Percentiles rank a stretch among this genome's conserved stretches.
Evolutionary conservation across 2,888 invertebrate species (phyloP).

Genomic region (Dolichopus griseipennis): DNA sequence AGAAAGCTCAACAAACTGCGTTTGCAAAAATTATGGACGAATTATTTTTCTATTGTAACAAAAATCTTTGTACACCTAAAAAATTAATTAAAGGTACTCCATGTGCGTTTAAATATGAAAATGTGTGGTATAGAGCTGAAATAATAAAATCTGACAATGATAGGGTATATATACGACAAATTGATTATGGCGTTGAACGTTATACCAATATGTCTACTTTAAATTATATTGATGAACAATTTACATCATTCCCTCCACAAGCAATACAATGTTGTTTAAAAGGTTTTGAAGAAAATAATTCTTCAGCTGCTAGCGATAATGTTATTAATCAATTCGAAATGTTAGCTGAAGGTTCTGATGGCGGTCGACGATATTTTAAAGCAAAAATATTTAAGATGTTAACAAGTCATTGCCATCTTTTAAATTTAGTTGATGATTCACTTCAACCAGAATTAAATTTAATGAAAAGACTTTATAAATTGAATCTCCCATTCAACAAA

Average conservation of each 20-base stretch:
- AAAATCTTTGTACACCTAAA: slow-evolving; percentile 43
- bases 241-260: slow-evolving; percentile 59
- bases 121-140: slow-evolving; percentile 85
- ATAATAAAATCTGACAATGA: slow-evolving; percentile 52
- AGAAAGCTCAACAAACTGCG: slow-evolving; percentile 51
- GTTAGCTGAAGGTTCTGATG: slow-evolving; percentile 52
- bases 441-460: slow-evolving; percentile 50
- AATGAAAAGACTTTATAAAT: slow-evolving; percentile 47
- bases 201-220: slow-evolving; percentile 53
- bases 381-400: slow-evolving; percentile 39
- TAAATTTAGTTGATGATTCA: slow-evolving; percentile 52
- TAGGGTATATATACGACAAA: slow-evolving; percentile 64
- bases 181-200: slow-evolving; percentile 94
- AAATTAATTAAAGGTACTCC: slow-evolving; percentile 52
- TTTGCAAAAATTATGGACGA: slow-evolving; percentile 60
- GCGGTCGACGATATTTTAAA: slow-evolving; percentile 36
- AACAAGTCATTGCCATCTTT: slow-evolving; percentile 27
- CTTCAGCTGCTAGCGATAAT: slow-evolving; percentile 28
- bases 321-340: slow-evolving; percentile 51
- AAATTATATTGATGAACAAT: slow-evolving; percentile 55
- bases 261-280: slow-evolving; percentile 70
- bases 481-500: slow-evolving; percentile 41
- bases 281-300: slow-evolving; percentile 45
- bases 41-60: slow-evolving; percentile 53
- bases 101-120: slow-evolving; percentile 71